phyloP scores from a whole-genome alignment of 1,140 invertebrate species.

The Teleopsis dalmanni region DNA sequence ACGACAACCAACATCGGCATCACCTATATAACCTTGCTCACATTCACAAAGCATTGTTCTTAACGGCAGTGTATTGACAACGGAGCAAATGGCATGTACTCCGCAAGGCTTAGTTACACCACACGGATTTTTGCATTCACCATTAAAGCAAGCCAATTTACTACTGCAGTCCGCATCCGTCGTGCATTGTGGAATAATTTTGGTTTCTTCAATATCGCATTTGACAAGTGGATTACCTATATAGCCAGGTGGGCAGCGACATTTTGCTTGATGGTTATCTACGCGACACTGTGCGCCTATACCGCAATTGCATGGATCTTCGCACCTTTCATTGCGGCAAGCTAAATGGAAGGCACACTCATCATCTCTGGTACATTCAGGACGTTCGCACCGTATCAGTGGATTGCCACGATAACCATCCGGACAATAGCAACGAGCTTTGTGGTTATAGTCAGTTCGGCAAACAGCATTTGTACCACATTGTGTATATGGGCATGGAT shows the following conservation, averaged over 20 bases:
- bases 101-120: conserved; percentile 71
- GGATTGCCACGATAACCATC: conserved; percentile 68
- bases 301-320: conserved; percentile 70
- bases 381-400: conserved; percentile 62
- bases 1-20: conserved; percentile 73
- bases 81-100: conserved; percentile 66
- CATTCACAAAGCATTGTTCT: conserved; percentile 83
- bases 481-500: conserved; percentile 69
- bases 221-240: conserved; percentile 64
- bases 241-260: conserved; percentile 75
- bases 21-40: conserved; percentile 68
- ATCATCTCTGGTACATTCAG: conserved; percentile 64
- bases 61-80: conserved; percentile 76
- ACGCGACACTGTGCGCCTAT: conserved; percentile 67
- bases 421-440: conserved; percentile 71
- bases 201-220: conserved; percentile 54
- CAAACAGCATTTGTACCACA: conserved; percentile 79
- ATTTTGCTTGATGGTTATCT: conserved; percentile 65
- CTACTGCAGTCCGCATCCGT: conserved; percentile 77
- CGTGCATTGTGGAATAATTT: conserved; percentile 60
- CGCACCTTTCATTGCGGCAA: conserved; percentile 66
- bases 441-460: conserved; percentile 61
- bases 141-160: conserved; percentile 73
- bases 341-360: conserved; percentile 69
- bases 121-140: conserved; percentile 77